Base-by-base conservation (phyloP, 2,888 invertebrate genomes). In the Anaspis maculata region DNA sequence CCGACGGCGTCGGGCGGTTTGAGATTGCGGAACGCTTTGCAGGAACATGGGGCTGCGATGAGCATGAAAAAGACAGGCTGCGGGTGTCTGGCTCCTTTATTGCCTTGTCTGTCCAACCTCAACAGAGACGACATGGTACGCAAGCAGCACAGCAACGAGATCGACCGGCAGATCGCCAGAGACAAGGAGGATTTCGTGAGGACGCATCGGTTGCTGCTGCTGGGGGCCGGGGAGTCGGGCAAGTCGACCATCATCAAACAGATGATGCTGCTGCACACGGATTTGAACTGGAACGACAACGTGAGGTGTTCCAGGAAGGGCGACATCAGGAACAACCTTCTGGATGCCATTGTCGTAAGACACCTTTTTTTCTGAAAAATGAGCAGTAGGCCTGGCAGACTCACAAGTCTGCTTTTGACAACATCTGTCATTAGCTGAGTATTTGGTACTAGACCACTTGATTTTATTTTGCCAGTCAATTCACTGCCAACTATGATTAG, bases 231-330 rank as follows among this genome's bases (percentile, higher is more conserved):
- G 60, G 94, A 95, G 73, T 94, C 92, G 40, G 94, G 94, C 57
- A 96, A 95, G 75, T 94, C 94, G 59, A 95, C 95, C 49, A 94
- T 95, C 66, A 94, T 95, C 59, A 95, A 96, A 72, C 96, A 96
- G 73, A 96, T 96, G 96, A 80, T 91, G 66, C 92, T 95, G 69
- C 77, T 92, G 56, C 95, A 96, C 75, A 92, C 95, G 53, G 94
- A 95, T 52, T 88, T 94, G 74, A 94, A 95, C 52, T 96, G 94
- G 76, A 91, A 88, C 58, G 89, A 92, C 71, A 83, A 83, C 64
- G 94, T 95, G 69, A 85, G 89, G 61, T 83, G 84, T 66, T 88
- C 91, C 73, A 95, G 95, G 74, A 89, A 94, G 64, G 89, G 89
- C 69, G 94, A 91, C 70, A 92, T 92, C 68, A 88, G 90, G 72